Conservation (phyloP, 2,888 invertebrate species). For the Ophraella communa region DNA sequence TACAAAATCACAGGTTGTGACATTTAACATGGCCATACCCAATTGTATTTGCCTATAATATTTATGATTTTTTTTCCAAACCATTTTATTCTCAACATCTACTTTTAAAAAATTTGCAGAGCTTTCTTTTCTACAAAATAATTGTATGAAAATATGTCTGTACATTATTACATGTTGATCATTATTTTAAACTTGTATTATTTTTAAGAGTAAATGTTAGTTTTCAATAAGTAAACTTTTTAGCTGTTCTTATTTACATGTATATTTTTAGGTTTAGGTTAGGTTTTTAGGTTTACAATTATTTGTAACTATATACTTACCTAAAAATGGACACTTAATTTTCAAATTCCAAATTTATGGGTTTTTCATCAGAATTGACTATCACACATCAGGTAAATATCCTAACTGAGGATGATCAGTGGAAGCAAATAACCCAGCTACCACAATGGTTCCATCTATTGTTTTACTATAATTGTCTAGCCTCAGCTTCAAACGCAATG, state of each 20-base stretch:
- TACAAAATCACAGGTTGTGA: constrained; percentile 28
- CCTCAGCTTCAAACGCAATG: not conserved
- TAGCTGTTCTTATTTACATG: no score
- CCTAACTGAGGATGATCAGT: constrained; percentile 10
- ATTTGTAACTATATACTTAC: not conserved
- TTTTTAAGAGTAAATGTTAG: not conserved
- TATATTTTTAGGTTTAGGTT: no score
- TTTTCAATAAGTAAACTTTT: no score
- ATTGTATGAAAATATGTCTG: not conserved
- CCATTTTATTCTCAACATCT: not conserved
- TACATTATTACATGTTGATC: not conserved
- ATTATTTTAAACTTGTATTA: not conserved
- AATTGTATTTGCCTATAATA: constrained; percentile 39
- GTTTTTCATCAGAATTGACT: not conserved
- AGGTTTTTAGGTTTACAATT: not conserved
- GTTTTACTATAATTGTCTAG: not conserved
- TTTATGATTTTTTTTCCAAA: constrained; percentile 31
- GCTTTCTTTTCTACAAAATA: not conserved
- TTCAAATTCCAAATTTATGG: constrained; percentile 14
- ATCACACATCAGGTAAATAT: constrained; percentile 19
- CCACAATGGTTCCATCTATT: not conserved
- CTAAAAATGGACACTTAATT: not conserved
- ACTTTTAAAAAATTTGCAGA: not conserved
- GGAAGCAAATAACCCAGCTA: not conserved
- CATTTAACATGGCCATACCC: constrained; percentile 38